Evolutionary conservation across 2,113 vertebrate species (phyloP), one percentile per base, ranked within the genome.

Genomic region (Astur gentilis): DNA sequence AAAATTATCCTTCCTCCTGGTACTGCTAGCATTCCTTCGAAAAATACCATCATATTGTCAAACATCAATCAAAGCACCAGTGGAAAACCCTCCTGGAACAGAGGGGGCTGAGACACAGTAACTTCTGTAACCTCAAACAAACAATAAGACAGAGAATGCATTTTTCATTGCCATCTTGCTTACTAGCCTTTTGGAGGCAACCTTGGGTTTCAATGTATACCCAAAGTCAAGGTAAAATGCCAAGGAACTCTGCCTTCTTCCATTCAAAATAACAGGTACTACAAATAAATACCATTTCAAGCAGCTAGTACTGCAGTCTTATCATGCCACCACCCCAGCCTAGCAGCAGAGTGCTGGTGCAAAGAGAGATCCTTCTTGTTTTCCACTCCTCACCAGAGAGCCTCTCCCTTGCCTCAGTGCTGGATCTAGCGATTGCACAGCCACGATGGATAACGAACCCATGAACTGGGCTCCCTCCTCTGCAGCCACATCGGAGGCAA

Each of bases 211-310:
- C 69, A 71, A 16, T 3, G 2, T 45, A 78, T 10, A 62, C 36
- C 16, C 36, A 2, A 79, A 95, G 40, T 32, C 64, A 65, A 65
- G 69, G 40, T 18, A 58, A 92, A 81, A 78, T 27, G 17, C 64
- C 38, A 71, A 61, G 64, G 44, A 83, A 92, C 25, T 21, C 45
- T 58, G 13, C 25, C 42, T 32, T 36, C 65, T 87, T 73, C 79
- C 0, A 0, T 58, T 86, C 54, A 52, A 40, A 88, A 83, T 44
- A 64, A 50, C 0, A 0, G 15, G 44, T 57, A 27, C 47, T 69
- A 79, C 31, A 88, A 95, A 94, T 38, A 76, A 85, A 72, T 26
- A n/a, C 13, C 13, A 61, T 65, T 85, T 93, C 78, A 79, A 13
- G 42, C 47, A 88, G 55, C 38, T 23, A 29, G 10, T 8, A 26